A percentile compares a stretch with the other conserved stretches of the same genome.
These are phyloP conservation scores for Cylas formicarius DNA, from an alignment of 1,140 invertebrate genomes.

Conservation along the genomic window DNA sequence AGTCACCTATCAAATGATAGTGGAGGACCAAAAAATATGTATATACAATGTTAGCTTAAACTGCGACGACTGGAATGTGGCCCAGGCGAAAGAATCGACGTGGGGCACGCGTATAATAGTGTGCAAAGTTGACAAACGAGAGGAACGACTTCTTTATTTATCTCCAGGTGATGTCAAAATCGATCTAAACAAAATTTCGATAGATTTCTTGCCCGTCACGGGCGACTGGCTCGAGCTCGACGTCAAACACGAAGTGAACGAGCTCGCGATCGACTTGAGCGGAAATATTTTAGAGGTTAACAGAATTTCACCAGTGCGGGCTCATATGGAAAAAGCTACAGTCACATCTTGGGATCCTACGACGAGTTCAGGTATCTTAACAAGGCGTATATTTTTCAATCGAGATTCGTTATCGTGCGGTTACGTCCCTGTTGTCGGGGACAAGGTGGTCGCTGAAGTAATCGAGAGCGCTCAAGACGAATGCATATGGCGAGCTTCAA, in stretches of 20 bases:
- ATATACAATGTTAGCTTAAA: slow-evolving; percentile 14
- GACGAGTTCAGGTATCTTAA: slow-evolving; percentile 44
- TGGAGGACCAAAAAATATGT: slow-evolving; percentile 12
- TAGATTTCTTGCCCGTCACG: slow-evolving; percentile 47
- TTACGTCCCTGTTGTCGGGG: slow-evolving; percentile 48
- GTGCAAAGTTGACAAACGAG: slow-evolving; percentile 30
- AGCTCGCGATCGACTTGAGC: slow-evolving; percentile 42
- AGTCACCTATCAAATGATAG: slow-evolving; percentile 18
- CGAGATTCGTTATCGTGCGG: slow-evolving; percentile 45
- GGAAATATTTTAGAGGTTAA: slow-evolving; percentile 52
- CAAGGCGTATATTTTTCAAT: slow-evolving; percentile 50
- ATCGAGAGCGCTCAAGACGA: slow-evolving; percentile 60
- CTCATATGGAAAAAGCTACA: slow-evolving; percentile 44
- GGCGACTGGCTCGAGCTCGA: slow-evolving; percentile 60
- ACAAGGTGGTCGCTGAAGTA: slow-evolving; percentile 52
- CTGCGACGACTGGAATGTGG: slow-evolving; percentile 29
- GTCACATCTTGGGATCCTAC: slow-evolving; percentile 49
- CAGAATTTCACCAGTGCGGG: slow-evolving; percentile 49
- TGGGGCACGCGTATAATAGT: slow-evolving; percentile 30
- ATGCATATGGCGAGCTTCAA: slow-evolving; percentile 54
- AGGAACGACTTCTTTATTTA: slow-evolving; percentile 26
- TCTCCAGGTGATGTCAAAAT: slow-evolving; percentile 28
- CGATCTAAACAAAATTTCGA: slow-evolving; percentile 34
- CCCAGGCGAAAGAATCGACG: slow-evolving; percentile 15
- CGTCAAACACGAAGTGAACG: slow-evolving; percentile 49